These are phyloP conservation scores for Chelonia mydas DNA, from an alignment of 2,797 vertebrate genomes.

Conservation along the genomic window DNA sequence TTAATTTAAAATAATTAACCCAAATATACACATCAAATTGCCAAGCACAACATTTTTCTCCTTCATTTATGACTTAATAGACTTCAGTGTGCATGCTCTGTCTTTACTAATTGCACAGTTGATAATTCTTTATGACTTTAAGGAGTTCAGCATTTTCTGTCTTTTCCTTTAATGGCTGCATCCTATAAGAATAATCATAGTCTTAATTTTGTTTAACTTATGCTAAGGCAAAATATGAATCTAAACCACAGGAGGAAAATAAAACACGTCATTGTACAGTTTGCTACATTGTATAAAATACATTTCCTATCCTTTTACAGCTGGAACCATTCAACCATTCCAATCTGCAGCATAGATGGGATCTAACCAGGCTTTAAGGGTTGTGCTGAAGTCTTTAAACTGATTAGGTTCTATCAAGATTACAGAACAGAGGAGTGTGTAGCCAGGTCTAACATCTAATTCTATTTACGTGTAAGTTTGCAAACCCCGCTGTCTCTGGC, in stretches of 20 bases:
- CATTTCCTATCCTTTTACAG: slow-evolving; percentile 52
- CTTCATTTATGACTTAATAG: slow-evolving; percentile 76
- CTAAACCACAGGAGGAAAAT: slow-evolving; percentile 74
- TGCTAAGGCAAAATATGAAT: slow-evolving; percentile 71
- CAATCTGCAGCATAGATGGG: slow-evolving; percentile 61
- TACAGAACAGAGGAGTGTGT: slow-evolving; percentile 30
- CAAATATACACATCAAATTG: slow-evolving; percentile 61
- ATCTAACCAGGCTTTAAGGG: slow-evolving; percentile 66
- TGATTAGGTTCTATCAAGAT: slow-evolving; percentile 59
- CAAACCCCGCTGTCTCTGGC: slow-evolving; percentile 26
- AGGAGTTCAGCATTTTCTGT: slow-evolving; percentile 52
- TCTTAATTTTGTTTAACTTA: slow-evolving; percentile 78
- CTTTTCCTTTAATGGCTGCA: slow-evolving; percentile 61
- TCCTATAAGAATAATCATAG: slow-evolving; percentile 64
- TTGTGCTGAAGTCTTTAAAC: slow-evolving; percentile 31
- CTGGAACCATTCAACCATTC: slow-evolving; percentile 51
- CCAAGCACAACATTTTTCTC: slow-evolving; percentile 67
- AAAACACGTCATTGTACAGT: slow-evolving; percentile 70
- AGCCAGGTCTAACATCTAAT: slow-evolving; percentile 43
- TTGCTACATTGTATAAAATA: slow-evolving; percentile 68
- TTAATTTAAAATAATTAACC: slow-evolving; percentile 73
- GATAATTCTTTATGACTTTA: slow-evolving; percentile 71
- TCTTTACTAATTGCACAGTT: slow-evolving; percentile 73
- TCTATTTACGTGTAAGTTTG: slow-evolving; percentile 42
- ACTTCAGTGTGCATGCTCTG: slow-evolving; percentile 54